A percentile compares a stretch with the other conserved stretches of the same genome.
These are phyloP conservation scores for Smithornis capensis DNA, from an alignment of 2,113 vertebrate genomes.

Conservation along the genomic window DNA sequence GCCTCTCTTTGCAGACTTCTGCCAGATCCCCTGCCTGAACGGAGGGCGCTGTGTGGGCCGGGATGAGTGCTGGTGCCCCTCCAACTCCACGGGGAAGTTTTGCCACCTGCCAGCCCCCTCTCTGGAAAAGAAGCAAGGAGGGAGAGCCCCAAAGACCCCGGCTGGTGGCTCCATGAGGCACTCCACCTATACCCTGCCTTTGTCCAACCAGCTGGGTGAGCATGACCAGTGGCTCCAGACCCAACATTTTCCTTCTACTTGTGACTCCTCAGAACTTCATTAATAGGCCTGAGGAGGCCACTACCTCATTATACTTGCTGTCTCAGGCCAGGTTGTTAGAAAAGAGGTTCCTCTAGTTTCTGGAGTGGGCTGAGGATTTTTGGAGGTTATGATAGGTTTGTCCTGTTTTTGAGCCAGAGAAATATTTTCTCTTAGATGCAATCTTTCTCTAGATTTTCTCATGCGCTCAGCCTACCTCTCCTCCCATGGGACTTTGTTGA, in stretches of 20 bases:
- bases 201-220: constrained; percentile 84
- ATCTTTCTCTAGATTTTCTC: not conserved
- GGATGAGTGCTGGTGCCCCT: constrained; percentile 91
- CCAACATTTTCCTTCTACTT: not conserved
- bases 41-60: constrained; percentile 92
- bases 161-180: constrained; percentile 71
- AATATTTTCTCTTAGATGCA: not conserved
- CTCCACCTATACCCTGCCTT: constrained; percentile 87
- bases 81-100: constrained; percentile 92
- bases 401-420: not conserved
- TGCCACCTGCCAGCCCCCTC: constrained; percentile 82
- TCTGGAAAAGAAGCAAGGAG: constrained; percentile 54
- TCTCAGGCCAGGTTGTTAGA: not conserved
- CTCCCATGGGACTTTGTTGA: not conserved
- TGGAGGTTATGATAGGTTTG: not conserved
- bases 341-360: not conserved
- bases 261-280: not conserved
- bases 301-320: not conserved
- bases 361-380: not conserved
- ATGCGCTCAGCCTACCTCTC: not conserved
- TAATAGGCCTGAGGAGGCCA: not conserved
- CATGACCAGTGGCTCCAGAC: not conserved
- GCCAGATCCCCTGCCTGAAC: constrained; percentile 92
- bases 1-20: constrained; percentile 87
- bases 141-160: not conserved